Evolutionary conservation across 2,113 vertebrate genomes (phyloP).

Genomic region (Anthoscopus minutus): DNA sequence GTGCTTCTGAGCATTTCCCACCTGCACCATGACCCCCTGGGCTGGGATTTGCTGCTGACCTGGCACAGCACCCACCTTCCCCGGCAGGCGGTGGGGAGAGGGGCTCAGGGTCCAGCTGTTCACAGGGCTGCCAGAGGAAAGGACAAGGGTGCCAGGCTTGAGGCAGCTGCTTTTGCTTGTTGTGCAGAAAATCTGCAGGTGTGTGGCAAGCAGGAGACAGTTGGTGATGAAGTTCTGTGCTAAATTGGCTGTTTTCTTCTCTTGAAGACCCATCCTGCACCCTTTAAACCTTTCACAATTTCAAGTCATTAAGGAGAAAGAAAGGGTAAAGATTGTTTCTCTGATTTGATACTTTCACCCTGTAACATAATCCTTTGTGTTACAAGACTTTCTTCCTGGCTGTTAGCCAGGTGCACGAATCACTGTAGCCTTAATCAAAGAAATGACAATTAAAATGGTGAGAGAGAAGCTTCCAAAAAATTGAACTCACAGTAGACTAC

Average conservation of each 20-base stretch:
- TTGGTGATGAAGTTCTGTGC: not conserved
- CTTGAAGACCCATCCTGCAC: not conserved
- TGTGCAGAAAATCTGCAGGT: not conserved
- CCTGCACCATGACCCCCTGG: not conserved
- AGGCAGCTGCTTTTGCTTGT: not conserved
- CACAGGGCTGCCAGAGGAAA: not conserved
- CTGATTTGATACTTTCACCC: not conserved
- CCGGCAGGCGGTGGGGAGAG: accelerated
- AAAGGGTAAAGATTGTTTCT: not conserved
- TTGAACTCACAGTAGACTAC: not conserved
- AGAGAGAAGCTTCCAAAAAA: not conserved
- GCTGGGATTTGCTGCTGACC: not conserved
- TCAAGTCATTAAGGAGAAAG: not conserved
- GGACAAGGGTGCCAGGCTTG: not conserved
- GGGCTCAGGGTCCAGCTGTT: accelerated
- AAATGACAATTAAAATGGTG: not conserved
- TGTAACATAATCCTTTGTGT: not conserved
- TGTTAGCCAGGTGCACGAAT: not conserved
- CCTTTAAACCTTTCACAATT: not conserved
- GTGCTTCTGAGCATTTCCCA: not conserved
- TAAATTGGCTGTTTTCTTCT: not conserved
- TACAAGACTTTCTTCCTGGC: not conserved
- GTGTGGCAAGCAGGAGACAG: not conserved
- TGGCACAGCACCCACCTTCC: accelerated
- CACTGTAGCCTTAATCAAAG: not conserved